These are phyloP conservation scores for Halichoerus grypus DNA, from an alignment of 2,113 vertebrate species.

Conservation along the genomic window DNA sequence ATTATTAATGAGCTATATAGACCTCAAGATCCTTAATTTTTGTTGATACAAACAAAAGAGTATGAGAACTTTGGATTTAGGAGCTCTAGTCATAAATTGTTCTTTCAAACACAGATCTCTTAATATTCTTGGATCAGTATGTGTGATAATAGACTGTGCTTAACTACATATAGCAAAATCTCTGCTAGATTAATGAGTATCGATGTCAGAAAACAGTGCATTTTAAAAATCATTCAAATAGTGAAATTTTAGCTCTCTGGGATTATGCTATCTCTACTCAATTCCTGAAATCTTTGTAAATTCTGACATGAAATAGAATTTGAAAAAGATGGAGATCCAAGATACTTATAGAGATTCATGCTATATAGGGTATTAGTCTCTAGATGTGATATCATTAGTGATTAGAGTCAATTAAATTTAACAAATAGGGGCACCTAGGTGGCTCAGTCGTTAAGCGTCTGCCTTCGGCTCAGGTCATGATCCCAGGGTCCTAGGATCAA, in stretches of 20 bases:
- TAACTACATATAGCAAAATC: background rate
- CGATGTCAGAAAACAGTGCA: background rate
- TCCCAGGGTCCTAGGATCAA: no score
- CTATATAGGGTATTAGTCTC: background rate
- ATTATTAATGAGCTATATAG: background rate
- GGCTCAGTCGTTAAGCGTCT: no score
- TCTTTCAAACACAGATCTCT: conserved; percentile 13
- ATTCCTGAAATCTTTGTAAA: background rate
- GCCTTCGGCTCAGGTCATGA: no score
- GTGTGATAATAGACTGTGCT: background rate
- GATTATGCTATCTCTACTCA: background rate
- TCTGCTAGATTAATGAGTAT: background rate
- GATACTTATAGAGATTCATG: background rate
- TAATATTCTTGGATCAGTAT: background rate
- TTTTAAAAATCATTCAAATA: conserved; percentile 20
- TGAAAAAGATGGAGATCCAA: conserved; percentile 17
- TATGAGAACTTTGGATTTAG: background rate
- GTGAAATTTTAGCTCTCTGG: background rate
- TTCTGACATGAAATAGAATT: background rate
- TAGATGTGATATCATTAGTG: background rate
- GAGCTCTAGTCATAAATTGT: background rate
- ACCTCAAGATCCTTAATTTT: background rate
- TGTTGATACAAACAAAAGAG: background rate
- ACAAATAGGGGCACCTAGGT: background rate
- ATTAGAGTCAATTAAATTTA: background rate